These are phyloP conservation scores for Aix galericulata DNA, from an alignment of 2,113 vertebrate species.

Conservation along the genomic window DNA sequence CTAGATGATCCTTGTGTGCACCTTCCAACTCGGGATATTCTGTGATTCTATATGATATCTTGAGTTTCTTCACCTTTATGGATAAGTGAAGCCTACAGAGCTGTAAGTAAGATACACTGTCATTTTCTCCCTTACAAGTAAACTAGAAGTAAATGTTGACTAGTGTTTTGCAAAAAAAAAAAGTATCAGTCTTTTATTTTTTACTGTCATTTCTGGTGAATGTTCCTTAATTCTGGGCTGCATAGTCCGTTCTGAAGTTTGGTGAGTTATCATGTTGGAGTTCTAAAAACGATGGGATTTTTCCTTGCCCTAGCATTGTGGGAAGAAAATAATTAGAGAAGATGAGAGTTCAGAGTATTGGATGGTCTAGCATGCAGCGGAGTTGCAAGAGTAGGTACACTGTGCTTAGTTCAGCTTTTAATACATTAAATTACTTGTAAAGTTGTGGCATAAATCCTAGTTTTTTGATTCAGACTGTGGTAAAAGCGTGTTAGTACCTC, in stretches of 20 bases:
- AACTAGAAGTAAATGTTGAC: not conserved
- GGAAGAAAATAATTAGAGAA: not conserved
- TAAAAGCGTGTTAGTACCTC: not conserved
- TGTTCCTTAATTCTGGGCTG: not conserved
- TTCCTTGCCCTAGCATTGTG: not conserved
- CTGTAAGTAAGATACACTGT: not conserved
- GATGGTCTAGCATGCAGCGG: not conserved
- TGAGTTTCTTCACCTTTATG: not conserved
- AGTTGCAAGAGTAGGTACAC: not conserved
- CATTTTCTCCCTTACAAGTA: not conserved
- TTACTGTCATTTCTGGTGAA: not conserved
- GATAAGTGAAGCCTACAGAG: not conserved
- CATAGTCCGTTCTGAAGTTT: not conserved
- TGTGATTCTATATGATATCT: no score
- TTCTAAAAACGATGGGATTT: fast-evolving
- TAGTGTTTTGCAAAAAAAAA: not conserved
- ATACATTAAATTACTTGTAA: not conserved
- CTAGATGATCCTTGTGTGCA: no score
- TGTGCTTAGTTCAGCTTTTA: not conserved
- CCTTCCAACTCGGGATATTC: no score
- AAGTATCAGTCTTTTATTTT: not conserved
- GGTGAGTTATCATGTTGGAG: not conserved
- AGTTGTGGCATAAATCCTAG: not conserved
- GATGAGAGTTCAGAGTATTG: not conserved
- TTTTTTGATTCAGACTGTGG: not conserved